A percentile compares a stretch with the other conserved stretches of the same genome.
These are phyloP conservation scores for Emydura subglobosa DNA, from an alignment of 2,113 vertebrate genomes.

Conservation along the genomic window DNA sequence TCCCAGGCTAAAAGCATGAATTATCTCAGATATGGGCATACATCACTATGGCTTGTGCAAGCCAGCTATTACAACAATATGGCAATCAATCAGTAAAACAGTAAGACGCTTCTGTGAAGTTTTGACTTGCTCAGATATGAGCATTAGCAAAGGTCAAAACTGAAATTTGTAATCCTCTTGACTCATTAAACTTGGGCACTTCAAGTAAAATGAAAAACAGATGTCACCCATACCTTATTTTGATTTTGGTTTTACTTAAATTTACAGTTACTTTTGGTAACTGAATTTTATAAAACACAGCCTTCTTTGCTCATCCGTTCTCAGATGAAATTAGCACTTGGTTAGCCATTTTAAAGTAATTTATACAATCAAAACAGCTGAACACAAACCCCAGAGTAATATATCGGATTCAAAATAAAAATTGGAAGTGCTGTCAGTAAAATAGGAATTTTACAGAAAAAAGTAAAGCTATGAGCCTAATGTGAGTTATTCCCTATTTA, in stretches of 20 bases:
- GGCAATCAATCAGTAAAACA: neutral
- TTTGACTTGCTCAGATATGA: neutral
- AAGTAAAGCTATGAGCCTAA: neutral
- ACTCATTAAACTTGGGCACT: neutral
- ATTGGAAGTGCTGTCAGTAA: neutral
- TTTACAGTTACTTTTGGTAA: neutral
- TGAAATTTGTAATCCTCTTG: fast-evolving
- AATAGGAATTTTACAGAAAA: neutral
- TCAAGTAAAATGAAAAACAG: neutral
- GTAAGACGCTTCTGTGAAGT: fast-evolving
- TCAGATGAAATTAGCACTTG: neutral
- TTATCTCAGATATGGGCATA: neutral
- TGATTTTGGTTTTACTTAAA: neutral
- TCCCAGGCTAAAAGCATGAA: neutral
- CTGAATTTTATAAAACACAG: neutral
- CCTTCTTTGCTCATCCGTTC: neutral
- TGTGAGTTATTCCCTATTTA: neutral
- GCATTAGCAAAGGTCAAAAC: neutral
- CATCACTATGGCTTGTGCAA: neutral
- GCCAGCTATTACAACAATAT: neutral
- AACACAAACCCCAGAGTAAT: neutral
- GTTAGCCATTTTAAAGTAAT: neutral
- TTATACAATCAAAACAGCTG: neutral
- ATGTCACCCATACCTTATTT: neutral
- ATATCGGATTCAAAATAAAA: neutral